Percentiles rank a stretch among this genome's conserved stretches.
These are phyloP conservation scores for Papilio xuthus DNA, from an alignment of 1,140 invertebrate species.

Conservation along the genomic window DNA sequence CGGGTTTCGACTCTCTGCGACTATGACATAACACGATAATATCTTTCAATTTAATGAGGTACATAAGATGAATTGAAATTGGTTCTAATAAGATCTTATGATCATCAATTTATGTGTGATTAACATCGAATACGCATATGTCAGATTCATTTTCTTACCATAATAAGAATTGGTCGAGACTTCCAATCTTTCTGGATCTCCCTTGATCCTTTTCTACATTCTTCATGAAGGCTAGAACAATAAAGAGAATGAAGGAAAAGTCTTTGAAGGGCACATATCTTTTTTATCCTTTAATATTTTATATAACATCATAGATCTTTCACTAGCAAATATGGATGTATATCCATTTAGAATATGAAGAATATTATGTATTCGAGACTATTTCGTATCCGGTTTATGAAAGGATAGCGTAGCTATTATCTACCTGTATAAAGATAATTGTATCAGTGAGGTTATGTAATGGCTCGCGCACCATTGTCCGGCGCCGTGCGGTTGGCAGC, in stretches of 20 bases:
- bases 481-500: slow-evolving; percentile 36
- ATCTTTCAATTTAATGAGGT: neutral
- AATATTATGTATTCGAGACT: neutral
- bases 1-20: slow-evolving; percentile 2
- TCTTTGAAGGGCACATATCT: too few relatives aligned
- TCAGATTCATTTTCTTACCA: neutral
- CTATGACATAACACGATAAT: neutral
- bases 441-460: slow-evolving; percentile 14
- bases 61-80: neutral
- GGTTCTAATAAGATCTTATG: neutral
- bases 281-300: too few relatives aligned
- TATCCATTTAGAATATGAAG: neutral
- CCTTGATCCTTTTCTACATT: too few relatives aligned
- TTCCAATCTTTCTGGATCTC: too few relatives aligned
- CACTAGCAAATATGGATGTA: neutral
- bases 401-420: neutral
- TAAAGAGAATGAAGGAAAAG: too few relatives aligned
- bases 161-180: neutral
- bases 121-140: neutral
- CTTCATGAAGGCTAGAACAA: too few relatives aligned
- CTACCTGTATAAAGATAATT: slow-evolving; percentile 9
- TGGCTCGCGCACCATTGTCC: neutral
- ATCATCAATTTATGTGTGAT: neutral
- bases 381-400: neutral
- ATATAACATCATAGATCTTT: too few relatives aligned